Conservation (phyloP, 2,888 invertebrate species). For the Philonicus albiceps region DNA sequence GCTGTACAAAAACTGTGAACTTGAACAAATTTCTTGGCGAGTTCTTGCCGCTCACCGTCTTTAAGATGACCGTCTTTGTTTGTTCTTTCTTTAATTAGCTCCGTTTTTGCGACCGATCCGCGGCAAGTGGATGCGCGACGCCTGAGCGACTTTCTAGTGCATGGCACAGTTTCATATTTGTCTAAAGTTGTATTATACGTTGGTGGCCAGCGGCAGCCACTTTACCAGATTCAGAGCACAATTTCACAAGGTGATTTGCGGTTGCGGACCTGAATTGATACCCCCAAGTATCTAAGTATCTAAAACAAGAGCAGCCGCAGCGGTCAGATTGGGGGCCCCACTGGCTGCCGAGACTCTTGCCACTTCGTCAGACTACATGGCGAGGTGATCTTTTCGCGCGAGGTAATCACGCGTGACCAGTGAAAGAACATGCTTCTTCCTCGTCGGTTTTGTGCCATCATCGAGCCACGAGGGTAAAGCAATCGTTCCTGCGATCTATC, state of each 20-base stretch:
- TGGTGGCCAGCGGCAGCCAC: neutral
- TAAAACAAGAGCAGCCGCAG: slow-evolving; percentile 4
- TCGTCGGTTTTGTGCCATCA: neutral
- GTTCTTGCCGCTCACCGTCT: neutral
- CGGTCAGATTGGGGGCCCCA: neutral
- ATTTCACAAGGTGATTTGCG: slow-evolving; percentile 28
- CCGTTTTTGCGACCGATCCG: neutral
- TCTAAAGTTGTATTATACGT: neutral
- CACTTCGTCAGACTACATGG: slow-evolving; percentile 4
- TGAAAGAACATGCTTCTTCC: neutral
- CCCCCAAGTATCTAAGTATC: slow-evolving; percentile 1
- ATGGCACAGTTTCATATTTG: slow-evolving; percentile 28
- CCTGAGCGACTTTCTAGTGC: slow-evolving; percentile 23
- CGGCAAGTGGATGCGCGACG: slow-evolving; percentile 10
- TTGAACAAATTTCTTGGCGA: slow-evolving; percentile 39
- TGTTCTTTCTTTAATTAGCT: slow-evolving; percentile 32
- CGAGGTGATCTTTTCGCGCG: neutral
- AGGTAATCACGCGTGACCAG: slow-evolving; percentile 39
- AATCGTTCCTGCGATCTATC: slow-evolving; percentile 24
- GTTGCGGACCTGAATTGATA: slow-evolving; percentile 8
- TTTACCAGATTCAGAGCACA: neutral
- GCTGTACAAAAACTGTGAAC: slow-evolving; percentile 33
- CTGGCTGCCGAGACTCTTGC: neutral
- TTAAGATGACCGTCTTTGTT: neutral
- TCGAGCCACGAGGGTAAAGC: slow-evolving; percentile 2